Percentiles rank a stretch among this genome's conserved stretches.
These are phyloP conservation scores for Acrossocheilus wenchowensis DNA, from an alignment of 2,797 vertebrate species.

Conservation along the genomic window DNA sequence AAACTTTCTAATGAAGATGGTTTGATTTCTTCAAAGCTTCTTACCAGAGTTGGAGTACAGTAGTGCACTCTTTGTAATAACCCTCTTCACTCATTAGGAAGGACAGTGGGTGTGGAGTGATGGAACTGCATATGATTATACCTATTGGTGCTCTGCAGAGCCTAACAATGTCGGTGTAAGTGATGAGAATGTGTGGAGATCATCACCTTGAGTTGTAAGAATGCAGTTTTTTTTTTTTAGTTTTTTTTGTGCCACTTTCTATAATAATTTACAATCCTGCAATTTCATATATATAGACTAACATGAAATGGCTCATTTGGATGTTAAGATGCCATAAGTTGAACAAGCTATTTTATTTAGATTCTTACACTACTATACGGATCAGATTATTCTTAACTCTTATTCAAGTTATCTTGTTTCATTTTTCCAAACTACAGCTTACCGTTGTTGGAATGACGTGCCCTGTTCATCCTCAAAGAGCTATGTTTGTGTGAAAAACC, in stretches of 20 bases:
- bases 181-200: not conserved
- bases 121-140: not conserved
- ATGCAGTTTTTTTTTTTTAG: not conserved
- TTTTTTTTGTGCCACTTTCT: not conserved
- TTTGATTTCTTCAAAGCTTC: not conserved
- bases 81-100: not conserved
- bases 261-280: too few relatives aligned
- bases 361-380: not conserved
- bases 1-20: not conserved
- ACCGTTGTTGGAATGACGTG: not conserved
- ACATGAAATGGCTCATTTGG: too few relatives aligned
- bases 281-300: too few relatives aligned
- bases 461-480: rapidly evolving
- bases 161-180: not conserved
- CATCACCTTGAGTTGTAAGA: not conserved
- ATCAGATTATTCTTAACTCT: not conserved
- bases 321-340: not conserved
- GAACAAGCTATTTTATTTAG: not conserved
- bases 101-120: not conserved
- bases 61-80: not conserved
- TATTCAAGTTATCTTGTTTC: not conserved
- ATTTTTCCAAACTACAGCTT: not conserved
- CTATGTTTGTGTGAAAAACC: not conserved
- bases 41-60: not conserved
- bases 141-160: not conserved